Percentiles rank a stretch among this genome's conserved stretches.
Conservation (phyloP, 2,113 vertebrate genomes). For the Platanista minor region DNA sequence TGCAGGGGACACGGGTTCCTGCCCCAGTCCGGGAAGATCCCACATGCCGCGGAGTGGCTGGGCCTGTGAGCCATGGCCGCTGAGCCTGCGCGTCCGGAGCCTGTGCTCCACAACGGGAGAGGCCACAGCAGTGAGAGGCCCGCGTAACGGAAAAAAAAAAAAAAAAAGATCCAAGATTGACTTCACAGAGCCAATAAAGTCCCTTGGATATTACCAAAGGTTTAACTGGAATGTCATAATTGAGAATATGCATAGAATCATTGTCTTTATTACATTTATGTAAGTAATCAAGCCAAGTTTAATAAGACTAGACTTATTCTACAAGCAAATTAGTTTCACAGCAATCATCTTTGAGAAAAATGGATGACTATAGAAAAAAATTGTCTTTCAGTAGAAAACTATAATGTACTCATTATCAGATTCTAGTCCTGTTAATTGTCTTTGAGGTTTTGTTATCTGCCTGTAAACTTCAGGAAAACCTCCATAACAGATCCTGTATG, state of each 20-base stretch:
- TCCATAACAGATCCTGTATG: neutral
- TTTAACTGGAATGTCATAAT: neutral
- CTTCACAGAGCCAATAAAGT: neutral
- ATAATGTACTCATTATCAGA: neutral
- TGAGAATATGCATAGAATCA: neutral
- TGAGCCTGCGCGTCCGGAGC: no score
- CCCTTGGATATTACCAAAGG: neutral
- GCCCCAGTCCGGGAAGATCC: no score
- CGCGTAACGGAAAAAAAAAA: no score
- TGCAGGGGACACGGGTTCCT: no score
- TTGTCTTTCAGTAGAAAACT: neutral
- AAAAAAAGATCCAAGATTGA: neutral
- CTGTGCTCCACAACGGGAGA: no score
- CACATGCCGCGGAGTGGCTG: no score
- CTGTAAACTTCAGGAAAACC: neutral
- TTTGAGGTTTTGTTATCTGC: neutral
- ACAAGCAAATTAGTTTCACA: neutral
- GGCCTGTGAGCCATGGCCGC: no score
- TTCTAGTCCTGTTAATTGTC: neutral
- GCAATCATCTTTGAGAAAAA: neutral
- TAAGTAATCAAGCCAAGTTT: neutral
- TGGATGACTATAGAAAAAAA: neutral
- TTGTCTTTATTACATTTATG: neutral
- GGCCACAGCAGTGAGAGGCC: no score
- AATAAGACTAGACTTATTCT: neutral